Evolutionary conservation across 2,888 invertebrate species (phyloP).

Genomic region (Aspidiotus rigidus): DNA sequence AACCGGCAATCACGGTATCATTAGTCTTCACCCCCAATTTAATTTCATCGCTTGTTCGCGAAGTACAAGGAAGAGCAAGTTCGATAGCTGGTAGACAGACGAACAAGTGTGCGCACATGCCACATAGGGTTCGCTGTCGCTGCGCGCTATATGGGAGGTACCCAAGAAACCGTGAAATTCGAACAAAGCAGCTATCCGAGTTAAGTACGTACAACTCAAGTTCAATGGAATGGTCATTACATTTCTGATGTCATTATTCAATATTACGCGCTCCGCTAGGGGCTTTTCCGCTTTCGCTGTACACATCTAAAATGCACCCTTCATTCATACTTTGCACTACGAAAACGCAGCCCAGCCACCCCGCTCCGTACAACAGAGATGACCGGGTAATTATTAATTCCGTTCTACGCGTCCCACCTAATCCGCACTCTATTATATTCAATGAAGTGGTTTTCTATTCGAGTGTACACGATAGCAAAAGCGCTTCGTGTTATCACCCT

Average conservation of each 20-base stretch:
- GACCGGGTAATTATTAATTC: slow-evolving; percentile 33
- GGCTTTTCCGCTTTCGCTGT: background rate
- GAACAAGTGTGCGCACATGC: background rate
- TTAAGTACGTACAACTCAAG: slow-evolving; percentile 9
- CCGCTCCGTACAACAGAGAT: slow-evolving; percentile 19
- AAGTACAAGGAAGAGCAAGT: too few relatives aligned
- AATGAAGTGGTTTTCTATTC: slow-evolving; percentile 30
- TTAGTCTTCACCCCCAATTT: too few relatives aligned
- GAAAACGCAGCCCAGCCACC: too few relatives aligned
- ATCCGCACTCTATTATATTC: slow-evolving; percentile 32
- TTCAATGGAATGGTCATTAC: slow-evolving; percentile 34
- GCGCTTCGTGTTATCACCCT: slow-evolving; percentile 27
- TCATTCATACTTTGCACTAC: background rate
- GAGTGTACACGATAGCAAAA: slow-evolving; percentile 6
- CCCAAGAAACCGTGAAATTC: slow-evolving; percentile 14
- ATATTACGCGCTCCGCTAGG: slow-evolving; percentile 22
- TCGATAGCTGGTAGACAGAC: background rate
- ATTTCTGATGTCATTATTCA: slow-evolving; percentile 29
- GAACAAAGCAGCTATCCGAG: slow-evolving; percentile 11
- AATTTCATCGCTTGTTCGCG: too few relatives aligned
- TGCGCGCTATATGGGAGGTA: slow-evolving; percentile 21
- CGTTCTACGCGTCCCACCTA: slow-evolving; percentile 20
- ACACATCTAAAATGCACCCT: slow-evolving; percentile 29
- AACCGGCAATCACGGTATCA: too few relatives aligned
- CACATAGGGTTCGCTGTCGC: background rate